Evolutionary conservation across 53 echinoderm and acorn worm genomes (phyloP).

Genomic region (Glandiceps talaboti): DNA sequence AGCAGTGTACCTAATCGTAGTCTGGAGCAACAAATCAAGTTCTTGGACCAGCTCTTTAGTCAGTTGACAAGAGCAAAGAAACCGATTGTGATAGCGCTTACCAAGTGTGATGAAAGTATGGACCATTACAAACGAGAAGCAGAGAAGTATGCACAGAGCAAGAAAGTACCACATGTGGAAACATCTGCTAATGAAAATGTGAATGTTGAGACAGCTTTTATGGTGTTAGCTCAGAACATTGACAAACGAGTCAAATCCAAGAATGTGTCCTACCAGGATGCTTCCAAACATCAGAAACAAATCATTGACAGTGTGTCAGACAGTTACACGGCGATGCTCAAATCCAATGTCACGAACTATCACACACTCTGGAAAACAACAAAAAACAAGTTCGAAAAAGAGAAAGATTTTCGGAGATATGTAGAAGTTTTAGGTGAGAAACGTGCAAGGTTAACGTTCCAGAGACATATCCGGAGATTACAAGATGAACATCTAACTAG

Average conservation of each 20-base stretch:
- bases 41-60: constrained; percentile 26
- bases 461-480: constrained; percentile 64
- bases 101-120: constrained; percentile 71
- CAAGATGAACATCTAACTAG: constrained; percentile 50
- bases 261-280: constrained; percentile 43
- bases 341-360: constrained; percentile 46
- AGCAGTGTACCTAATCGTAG: constrained; percentile 34
- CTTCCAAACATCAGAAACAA: constrained; percentile 48
- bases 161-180: constrained; percentile 48
- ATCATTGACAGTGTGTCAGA: constrained; percentile 46
- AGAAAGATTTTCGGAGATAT: constrained; percentile 35
- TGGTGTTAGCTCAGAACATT: constrained; percentile 44
- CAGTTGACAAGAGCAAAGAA: constrained; percentile 51
- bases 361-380: constrained; percentile 57
- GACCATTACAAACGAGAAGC: constrained; percentile 29
- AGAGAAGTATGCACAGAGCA: constrained; percentile 14
- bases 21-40: constrained; percentile 36
- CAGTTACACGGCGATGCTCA: constrained; percentile 42
- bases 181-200: constrained; percentile 75
- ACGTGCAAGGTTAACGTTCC: constrained; percentile 59
- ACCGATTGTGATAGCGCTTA: constrained; percentile 54
- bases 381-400: constrained; percentile 38
- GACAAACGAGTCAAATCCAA: constrained; percentile 49
- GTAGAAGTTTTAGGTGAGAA: constrained; percentile 46
- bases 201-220: constrained; percentile 77